phyloP scores from a whole-genome alignment of 2,113 vertebrate species.

The Chloebia gouldiae region DNA sequence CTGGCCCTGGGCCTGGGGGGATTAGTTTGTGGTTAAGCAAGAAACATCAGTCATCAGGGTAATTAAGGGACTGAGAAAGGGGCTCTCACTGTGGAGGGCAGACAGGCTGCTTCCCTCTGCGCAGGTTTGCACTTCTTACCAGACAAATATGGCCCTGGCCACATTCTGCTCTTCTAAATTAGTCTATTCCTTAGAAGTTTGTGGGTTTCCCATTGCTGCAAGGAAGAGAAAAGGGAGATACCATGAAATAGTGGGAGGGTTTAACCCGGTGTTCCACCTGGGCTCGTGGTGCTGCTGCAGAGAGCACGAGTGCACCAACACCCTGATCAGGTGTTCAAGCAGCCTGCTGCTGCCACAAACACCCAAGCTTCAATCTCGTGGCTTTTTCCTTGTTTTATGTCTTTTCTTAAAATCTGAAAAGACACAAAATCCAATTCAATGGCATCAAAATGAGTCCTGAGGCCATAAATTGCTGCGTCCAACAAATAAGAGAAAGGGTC shows the following conservation, averaged over 20 bases:
- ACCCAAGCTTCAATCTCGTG: background rate
- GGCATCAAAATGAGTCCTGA: background rate
- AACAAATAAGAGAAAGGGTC: background rate
- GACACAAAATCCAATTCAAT: background rate
- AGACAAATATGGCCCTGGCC: background rate
- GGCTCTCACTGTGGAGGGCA: background rate
- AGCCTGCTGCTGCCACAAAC: background rate
- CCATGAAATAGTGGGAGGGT: background rate
- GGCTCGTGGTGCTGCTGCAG: background rate
- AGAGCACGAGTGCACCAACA: background rate
- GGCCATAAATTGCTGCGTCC: background rate
- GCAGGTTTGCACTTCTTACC: background rate
- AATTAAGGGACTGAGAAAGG: background rate
- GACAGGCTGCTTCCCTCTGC: background rate
- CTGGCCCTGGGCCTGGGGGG: background rate
- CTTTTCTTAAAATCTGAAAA: background rate
- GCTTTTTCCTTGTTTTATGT: background rate
- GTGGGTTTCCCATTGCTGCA: background rate
- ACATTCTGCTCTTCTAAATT: background rate
- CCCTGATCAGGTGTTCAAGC: background rate
- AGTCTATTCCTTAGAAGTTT: background rate
- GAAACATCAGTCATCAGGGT: background rate
- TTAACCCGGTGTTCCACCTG: fast-evolving
- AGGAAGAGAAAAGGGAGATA: background rate
- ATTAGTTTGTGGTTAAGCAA: background rate